Percentiles rank a stretch among this genome's conserved stretches.
Conservation (phyloP, 2,797 vertebrate species). For the Labroides dimidiatus region DNA sequence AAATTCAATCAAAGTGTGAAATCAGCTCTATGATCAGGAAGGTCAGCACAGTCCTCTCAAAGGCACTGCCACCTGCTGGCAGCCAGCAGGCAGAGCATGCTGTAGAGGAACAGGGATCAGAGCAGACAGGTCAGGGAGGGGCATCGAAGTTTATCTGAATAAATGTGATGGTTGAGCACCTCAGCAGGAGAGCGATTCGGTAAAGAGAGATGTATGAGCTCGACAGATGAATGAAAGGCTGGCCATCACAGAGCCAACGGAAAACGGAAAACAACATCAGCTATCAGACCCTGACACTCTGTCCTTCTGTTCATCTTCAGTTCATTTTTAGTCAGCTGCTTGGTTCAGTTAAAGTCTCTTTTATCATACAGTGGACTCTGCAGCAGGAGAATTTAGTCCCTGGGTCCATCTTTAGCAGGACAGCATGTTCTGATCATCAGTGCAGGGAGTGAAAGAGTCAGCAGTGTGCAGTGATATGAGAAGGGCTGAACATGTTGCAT, state of each 20-base stretch:
- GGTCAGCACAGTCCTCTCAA: not conserved
- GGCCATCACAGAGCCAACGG: not conserved
- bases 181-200: not conserved
- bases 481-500: not conserved
- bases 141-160: not conserved
- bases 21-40: too few relatives aligned
- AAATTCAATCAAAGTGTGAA: too few relatives aligned
- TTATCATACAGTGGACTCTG: not conserved
- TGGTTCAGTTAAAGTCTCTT: not conserved
- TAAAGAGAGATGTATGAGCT: not conserved
- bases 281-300: not conserved
- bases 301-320: too few relatives aligned
- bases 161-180: not conserved
- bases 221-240: not conserved
- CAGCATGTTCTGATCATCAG: not conserved
- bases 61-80: slow-evolving; percentile 50
- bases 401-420: not conserved
- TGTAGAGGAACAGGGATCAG: too few relatives aligned
- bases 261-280: too few relatives aligned
- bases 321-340: not conserved
- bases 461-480: not conserved
- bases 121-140: not conserved
- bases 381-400: too few relatives aligned
- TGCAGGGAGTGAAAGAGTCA: not conserved
- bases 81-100: not conserved